A percentile compares a stretch with the other conserved stretches of the same genome.
Evolutionary conservation across 1,140 invertebrate genomes (phyloP).

Genomic region (Anastatus disparis): DNA sequence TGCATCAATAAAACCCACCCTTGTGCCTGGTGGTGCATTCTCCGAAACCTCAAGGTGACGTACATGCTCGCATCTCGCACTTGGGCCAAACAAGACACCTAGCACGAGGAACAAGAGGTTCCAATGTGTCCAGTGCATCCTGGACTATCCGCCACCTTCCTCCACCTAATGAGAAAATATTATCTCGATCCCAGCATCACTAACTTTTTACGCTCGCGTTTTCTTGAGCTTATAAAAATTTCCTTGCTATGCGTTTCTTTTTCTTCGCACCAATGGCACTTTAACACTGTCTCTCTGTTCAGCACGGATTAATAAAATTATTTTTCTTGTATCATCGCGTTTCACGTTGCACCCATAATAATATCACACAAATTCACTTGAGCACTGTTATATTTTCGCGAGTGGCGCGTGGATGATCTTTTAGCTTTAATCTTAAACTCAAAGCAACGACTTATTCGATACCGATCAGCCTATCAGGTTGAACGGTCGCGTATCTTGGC

Average conservation of each 20-base stretch:
- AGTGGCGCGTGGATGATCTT: no score
- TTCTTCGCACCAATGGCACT: no score
- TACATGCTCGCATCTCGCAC: slow-evolving; percentile 72
- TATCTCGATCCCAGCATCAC: slow-evolving; percentile 59
- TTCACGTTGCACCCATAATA: no score
- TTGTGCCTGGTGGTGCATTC: slow-evolving; percentile 84
- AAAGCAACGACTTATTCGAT: background rate
- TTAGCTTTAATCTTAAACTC: background rate
- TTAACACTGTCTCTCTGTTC: no score
- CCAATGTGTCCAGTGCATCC: slow-evolving; percentile 56
- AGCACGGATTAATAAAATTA: no score
- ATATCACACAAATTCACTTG: no score
- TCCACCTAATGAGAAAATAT: slow-evolving; percentile 38
- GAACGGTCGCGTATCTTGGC: background rate
- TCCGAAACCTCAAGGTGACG: slow-evolving; percentile 87
- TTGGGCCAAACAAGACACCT: slow-evolving; percentile 51
- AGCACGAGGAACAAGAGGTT: slow-evolving; percentile 57
- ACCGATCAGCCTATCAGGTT: background rate
- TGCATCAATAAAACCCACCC: slow-evolving; percentile 84
- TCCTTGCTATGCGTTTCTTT: no score
- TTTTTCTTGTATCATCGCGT: no score
- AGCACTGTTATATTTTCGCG: no score
- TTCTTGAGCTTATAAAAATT: no score
- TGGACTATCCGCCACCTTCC: slow-evolving; percentile 51
- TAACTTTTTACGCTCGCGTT: no score